Conservation (phyloP, 2,797 vertebrate species). For the Spondyliosoma cantharus region DNA sequence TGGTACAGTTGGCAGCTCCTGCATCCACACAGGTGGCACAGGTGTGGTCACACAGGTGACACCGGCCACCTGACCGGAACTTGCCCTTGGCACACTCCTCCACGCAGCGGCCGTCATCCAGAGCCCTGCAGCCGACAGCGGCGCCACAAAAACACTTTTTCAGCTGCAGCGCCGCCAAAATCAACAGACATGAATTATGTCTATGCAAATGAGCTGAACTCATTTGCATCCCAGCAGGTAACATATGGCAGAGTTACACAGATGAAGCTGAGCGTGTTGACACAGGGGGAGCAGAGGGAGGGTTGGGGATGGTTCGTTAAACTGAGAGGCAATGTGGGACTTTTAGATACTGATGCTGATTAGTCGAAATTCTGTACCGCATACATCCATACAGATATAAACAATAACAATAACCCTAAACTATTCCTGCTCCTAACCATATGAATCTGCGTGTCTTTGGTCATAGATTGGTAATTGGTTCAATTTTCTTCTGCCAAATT, state of each 20-base stretch:
- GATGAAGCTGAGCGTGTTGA: slow-evolving; percentile 40
- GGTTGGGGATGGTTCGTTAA: slow-evolving; percentile 9
- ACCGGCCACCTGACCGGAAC: slow-evolving; percentile 85
- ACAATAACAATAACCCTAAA: not conserved
- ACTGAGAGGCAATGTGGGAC: slow-evolving; percentile 6
- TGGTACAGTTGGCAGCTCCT: slow-evolving; percentile 86
- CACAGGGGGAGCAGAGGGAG: slow-evolving; percentile 21
- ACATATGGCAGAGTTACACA: slow-evolving; percentile 48
- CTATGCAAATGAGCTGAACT: slow-evolving; percentile 34
- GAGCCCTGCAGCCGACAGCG: slow-evolving; percentile 78
- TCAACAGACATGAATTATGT: slow-evolving; percentile 39
- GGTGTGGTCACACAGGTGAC: slow-evolving; percentile 91
- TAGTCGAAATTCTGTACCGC: not conserved
- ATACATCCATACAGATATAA: no score
- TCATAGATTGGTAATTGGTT: not conserved
- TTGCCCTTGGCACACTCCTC: slow-evolving; percentile 85
- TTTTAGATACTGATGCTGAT: slow-evolving; percentile 11
- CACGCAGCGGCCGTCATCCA: slow-evolving; percentile 88
- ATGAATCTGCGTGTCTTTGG: not conserved
- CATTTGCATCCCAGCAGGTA: slow-evolving; percentile 44
- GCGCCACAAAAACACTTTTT: slow-evolving; percentile 4
- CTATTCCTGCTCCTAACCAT: no score
- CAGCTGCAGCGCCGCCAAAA: not conserved
- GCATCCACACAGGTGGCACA: slow-evolving; percentile 88
- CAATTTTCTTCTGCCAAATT: not conserved